Evolutionary conservation across 1,140 invertebrate species (phyloP), one percentile per base, ranked within the genome.

Genomic region (Aphelinus certus): DNA sequence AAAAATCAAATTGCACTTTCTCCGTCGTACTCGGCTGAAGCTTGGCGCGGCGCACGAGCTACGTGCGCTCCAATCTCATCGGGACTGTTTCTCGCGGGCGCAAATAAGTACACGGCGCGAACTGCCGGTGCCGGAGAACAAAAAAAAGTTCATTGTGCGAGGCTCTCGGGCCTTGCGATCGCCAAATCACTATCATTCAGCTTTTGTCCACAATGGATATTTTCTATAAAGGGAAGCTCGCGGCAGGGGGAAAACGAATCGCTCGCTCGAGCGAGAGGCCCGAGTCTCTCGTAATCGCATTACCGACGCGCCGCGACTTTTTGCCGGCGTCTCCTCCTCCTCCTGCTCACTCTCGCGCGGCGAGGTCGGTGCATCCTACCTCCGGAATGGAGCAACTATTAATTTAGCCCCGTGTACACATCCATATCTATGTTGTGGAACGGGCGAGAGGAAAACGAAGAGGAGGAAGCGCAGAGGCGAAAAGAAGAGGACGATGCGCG

Each of bases 401-500:
- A 73, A 73, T 73, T 73, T 68, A 45, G 7, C 55, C 46, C 7
- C 49, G 26, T 55, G 58, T 61, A 55, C 53, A 73, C 43, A 73
- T 61, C 2, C n/a, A 73, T 62, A 53, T 73, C 57, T 73, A 56
- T 58, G 47, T 66, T 65, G 66, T 65, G 68, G 65, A 63, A 51
- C 48, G 55, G 26, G 26, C n/a, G 45, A 65, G 45, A 73, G 61
- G 49, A 65, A 49, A 42, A 57, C 45, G 42, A 26, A 26, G 48
- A 66, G 47, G n/a, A 60, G n/a, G 42, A 51, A 64, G 10, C 56
- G 48, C 63, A 70, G 66, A 56, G 60, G 69, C 71, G 73, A 63
- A 77, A 69, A 70, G 71, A 73, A 72, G 60, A 64, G 60, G 55
- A 69, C 48, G 51, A 57, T 64, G 10, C 60, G 64, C 10, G 10